Evolutionary conservation across 2,113 vertebrate genomes (phyloP).

Genomic region (Empidonax alnorum): DNA sequence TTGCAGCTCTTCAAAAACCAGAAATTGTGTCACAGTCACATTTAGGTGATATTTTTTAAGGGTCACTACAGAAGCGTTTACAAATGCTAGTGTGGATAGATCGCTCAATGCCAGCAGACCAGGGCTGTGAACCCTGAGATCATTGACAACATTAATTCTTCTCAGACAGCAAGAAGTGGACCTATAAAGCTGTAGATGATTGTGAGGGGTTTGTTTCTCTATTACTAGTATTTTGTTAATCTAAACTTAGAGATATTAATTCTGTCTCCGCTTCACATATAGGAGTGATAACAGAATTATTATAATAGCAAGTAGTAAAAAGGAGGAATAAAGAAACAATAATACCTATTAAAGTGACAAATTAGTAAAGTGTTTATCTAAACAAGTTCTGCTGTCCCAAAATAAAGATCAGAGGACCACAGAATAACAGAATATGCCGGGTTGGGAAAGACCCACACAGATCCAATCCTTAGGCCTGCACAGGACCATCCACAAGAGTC

Average conservation of each 20-base stretch:
- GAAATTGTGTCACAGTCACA: background rate
- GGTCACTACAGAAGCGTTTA: background rate
- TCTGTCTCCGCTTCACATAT: background rate
- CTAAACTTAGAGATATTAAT: background rate
- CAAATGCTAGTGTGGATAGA: background rate
- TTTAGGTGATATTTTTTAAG: background rate
- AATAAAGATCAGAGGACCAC: background rate
- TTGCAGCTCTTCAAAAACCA: background rate
- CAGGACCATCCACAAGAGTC: background rate
- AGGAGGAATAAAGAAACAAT: background rate
- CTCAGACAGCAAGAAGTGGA: background rate
- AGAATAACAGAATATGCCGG: background rate
- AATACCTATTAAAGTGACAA: background rate
- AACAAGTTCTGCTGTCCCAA: background rate
- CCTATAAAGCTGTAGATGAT: background rate
- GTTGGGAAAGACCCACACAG: background rate
- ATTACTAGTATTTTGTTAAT: background rate
- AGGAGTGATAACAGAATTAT: background rate
- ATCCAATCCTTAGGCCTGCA: background rate
- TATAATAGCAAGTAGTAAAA: background rate
- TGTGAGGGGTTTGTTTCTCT: background rate
- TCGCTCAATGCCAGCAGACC: background rate
- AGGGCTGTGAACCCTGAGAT: conserved; percentile 3
- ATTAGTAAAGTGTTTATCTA: background rate
- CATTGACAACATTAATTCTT: background rate